Evolutionary conservation across 2,113 vertebrate species (phyloP).

Genomic region (Psittacus erithacus): DNA sequence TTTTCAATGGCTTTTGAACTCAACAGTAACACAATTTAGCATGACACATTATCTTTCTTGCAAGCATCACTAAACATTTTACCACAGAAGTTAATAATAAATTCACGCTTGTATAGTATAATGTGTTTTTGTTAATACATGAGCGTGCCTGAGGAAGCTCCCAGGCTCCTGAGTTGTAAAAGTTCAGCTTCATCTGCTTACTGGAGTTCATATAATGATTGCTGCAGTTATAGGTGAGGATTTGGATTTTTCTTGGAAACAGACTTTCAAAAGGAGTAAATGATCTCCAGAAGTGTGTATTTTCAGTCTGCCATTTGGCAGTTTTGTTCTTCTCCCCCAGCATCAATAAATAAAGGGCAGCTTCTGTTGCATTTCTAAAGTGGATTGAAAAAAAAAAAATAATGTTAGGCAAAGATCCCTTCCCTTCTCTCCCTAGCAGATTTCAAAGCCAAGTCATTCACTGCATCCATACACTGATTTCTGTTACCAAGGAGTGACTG

Average conservation of each 20-base stretch:
- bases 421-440: not conserved
- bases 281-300: not conserved
- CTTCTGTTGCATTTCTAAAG: not conserved
- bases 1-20: not conserved
- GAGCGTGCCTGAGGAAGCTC: not conserved
- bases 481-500: not conserved
- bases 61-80: not conserved
- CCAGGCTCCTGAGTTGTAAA: not conserved
- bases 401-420: not conserved
- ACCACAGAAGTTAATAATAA: not conserved
- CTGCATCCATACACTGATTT: not conserved
- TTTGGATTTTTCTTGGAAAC: not conserved
- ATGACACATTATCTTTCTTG: not conserved
- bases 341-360: not conserved
- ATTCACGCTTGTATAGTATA: not conserved
- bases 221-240: not conserved
- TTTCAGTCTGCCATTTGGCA: not conserved
- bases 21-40: not conserved
- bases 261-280: not conserved
- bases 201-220: not conserved
- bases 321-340: not conserved
- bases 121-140: not conserved
- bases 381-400: not conserved
- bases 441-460: not conserved
- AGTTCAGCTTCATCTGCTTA: not conserved